A percentile compares a stretch with the other conserved stretches of the same genome.
Evolutionary conservation across 2,888 invertebrate species (phyloP).

Genomic region (Pristionchus exspectatus): DNA sequence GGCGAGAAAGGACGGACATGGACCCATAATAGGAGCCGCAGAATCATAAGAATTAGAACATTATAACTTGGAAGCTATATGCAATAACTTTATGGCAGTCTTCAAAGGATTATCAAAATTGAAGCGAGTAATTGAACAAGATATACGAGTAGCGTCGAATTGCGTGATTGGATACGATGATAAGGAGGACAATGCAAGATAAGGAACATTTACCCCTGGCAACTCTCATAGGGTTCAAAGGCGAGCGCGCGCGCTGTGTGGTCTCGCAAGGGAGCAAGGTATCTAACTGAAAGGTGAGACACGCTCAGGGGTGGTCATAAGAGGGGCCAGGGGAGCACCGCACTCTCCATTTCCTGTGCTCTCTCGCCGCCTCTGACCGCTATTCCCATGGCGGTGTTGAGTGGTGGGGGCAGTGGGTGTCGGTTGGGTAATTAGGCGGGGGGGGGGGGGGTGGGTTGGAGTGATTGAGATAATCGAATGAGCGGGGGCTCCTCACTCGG

Average conservation of each 20-base stretch:
- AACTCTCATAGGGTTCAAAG: not conserved
- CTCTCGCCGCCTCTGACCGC: not conserved
- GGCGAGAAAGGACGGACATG: too few relatives aligned
- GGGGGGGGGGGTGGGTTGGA: not conserved
- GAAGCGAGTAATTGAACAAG: too few relatives aligned
- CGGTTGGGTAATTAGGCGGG: too few relatives aligned
- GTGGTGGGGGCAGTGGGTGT: not conserved
- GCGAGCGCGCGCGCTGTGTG: not conserved
- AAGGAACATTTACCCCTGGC: not conserved
- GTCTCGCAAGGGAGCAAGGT: not conserved
- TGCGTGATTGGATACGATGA: too few relatives aligned
- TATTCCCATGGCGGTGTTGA: not conserved
- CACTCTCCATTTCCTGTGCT: not conserved
- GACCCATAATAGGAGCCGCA: too few relatives aligned
- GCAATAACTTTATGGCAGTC: too few relatives aligned
- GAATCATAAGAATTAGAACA: too few relatives aligned
- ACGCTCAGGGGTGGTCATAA: not conserved
- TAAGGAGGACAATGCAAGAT: not conserved
- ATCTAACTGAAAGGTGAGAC: not conserved
- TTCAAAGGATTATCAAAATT: too few relatives aligned
- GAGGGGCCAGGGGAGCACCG: not conserved
- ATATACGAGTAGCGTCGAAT: too few relatives aligned
- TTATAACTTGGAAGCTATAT: too few relatives aligned
- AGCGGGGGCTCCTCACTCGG: not conserved
- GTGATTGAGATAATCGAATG: conserved; percentile 42